Base-by-base conservation (phyloP, 2,797 vertebrate genomes). In the Pampus argenteus region DNA sequence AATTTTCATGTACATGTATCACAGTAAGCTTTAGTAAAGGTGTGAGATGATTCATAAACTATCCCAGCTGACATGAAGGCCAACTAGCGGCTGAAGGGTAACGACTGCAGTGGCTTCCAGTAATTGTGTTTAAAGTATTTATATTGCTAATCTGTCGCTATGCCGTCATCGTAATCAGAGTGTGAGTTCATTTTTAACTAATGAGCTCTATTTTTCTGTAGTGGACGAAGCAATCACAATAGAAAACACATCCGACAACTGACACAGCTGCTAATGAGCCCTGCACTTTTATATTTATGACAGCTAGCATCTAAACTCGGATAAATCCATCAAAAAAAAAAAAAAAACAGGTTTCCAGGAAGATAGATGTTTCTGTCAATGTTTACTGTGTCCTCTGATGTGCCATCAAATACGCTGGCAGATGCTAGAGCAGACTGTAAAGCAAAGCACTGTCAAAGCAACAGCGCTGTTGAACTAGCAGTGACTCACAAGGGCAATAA, bases 301-400 rank as follows among this genome's bases (percentile, higher is more conserved):
- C 77, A 82, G 65, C 65, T 1, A 28, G 58, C 57, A 48, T 71
- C 74, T 28, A 59, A 87, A 80, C 61, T 5, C 18, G 70, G 62
- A 70, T 77, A 42, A 76, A 88, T 84, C 74, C 58, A 78, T 73
- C 72, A 74, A 84, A 71, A 34, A 40, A 20, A 74, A 74, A 84
- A 71, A 34, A 40, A 20, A 52, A 80, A 71, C 76, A 79, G 79
- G 72, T 76, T 76, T 63, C 52, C 0, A 44, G 56, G 51, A 80
- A 78, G 84, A 85, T 81, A 72, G 83, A 89, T 84, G 87, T 82
- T 82, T 88, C 73, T 81, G 83, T 87, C 86, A 74, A 51, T 83
- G 79, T 91, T 89, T 90, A 78, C 82, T 28, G 71, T 70, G 76
- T 85, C 81, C 76, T 87, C 88, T 79, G 79, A 86, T 83, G 82